Base-by-base conservation (phyloP, 2,797 vertebrate genomes). In the Labeo calbasu region DNA sequence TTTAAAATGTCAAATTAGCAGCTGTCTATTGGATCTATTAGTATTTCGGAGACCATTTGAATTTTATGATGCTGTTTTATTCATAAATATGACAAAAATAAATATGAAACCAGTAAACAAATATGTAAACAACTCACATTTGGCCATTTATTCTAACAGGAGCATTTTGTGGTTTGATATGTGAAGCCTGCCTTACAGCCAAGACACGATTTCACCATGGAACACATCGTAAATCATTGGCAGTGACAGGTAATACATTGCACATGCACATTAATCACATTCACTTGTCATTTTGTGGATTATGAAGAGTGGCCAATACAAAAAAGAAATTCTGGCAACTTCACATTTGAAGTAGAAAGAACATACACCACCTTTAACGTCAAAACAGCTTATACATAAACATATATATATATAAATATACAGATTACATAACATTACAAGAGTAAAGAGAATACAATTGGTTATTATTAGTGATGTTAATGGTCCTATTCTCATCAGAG, bases 101-200 rank as follows among this genome's bases (percentile, higher is more conserved):
- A 73, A 81, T 81, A 83, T 82, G 61, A 10, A 57, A 66, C 15
- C 14, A 68, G 66, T 88, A 85, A 80, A 89, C 89, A 87, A 86
- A 88, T 81, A 92, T 89, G 90, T 89, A 93, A 87, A 90, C 25
- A 50, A 85, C 78, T 72, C 40, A 80, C 70, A 77, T 83, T 57
- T 63, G 82, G 77, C 48, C 46, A 69, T 88, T 85, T 88, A 89
- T 86, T 87, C 51, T 81, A 73, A 81, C 59, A 59, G 43, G 51
- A 50, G 69, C 61, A 79, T 73, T 17, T 36, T 55, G 53, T 65
- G 57, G 68, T 75, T 43, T 69, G 17, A 87, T 55, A 84, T 73
- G 73, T 72, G 53, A 78, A 46, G 53, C 68, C 25, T 81, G 57
- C 59, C n/a, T 55, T 61, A 40, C 50, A 59, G 32, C 43, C 19